These are phyloP conservation scores for Achroia grisella DNA, from an alignment of 1,140 invertebrate species.

Conservation along the genomic window DNA sequence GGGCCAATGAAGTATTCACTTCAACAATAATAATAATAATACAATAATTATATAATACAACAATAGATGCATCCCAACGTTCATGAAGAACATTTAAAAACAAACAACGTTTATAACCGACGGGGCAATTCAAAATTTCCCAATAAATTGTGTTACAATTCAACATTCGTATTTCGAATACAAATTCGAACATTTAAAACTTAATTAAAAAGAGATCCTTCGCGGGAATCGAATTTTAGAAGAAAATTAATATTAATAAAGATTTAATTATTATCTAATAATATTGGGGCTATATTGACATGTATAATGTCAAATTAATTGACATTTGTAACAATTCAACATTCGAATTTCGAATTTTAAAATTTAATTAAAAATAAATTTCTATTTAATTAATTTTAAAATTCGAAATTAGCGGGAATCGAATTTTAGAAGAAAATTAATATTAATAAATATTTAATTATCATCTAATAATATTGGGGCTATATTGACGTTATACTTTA, in stretches of 20 bases:
- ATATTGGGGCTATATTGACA: not conserved
- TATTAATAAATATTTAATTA: slow-evolving; percentile 16
- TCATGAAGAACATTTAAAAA: slow-evolving; percentile 23
- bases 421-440: slow-evolving; percentile 10
- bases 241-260: slow-evolving; percentile 11
- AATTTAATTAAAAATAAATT: slow-evolving; percentile 62
- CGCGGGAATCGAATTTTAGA: slow-evolving; percentile 38
- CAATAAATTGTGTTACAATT: slow-evolving; percentile 37
- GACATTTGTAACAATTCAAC: slow-evolving; percentile 23
- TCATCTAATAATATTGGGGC: slow-evolving; percentile 7
- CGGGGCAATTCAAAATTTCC: slow-evolving; percentile 54
- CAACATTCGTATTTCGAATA: slow-evolving; percentile 1
- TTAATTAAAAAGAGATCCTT: slow-evolving; percentile 63
- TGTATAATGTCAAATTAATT: too few relatives aligned
- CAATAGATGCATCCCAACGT: slow-evolving; percentile 28
- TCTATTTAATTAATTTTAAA: too few relatives aligned
- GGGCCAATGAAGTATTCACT: too few relatives aligned
- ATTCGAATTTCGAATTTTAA: slow-evolving; percentile 13
- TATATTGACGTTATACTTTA: too few relatives aligned
- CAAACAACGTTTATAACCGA: slow-evolving; percentile 27
- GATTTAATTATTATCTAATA: slow-evolving; percentile 16
- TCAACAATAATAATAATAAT: too few relatives aligned
- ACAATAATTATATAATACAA: slow-evolving; percentile 12
- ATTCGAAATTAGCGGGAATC: slow-evolving; percentile 60
- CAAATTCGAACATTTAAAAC: slow-evolving; percentile 34